Conservation (phyloP, 2,888 invertebrate species). For the Pecten maximus region DNA sequence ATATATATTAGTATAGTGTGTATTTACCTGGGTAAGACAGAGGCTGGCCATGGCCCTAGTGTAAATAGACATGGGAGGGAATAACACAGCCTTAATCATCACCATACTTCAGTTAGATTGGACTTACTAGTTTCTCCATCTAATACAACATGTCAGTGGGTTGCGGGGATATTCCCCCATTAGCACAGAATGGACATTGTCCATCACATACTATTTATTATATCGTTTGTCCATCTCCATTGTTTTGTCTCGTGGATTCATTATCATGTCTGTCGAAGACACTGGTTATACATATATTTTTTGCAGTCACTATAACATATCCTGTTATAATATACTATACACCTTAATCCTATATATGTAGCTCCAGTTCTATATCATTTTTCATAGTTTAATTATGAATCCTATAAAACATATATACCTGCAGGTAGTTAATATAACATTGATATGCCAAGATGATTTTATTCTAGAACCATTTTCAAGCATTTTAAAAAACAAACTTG, state of each 20-base stretch:
- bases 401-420: too few relatives aligned
- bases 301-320: too few relatives aligned
- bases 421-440: too few relatives aligned
- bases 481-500: too few relatives aligned
- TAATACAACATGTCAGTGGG: neutral
- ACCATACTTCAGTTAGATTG: neutral
- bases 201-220: neutral
- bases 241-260: neutral
- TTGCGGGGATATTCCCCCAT: neutral
- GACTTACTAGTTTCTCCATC: neutral
- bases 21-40: conserved; percentile 18
- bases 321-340: too few relatives aligned
- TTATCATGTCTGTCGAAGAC: neutral
- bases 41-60: neutral
- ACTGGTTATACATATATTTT: too few relatives aligned
- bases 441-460: too few relatives aligned
- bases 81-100: conserved; percentile 5
- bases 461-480: too few relatives aligned
- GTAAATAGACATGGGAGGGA: neutral
- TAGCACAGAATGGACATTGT: conserved; percentile 4
- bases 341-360: too few relatives aligned
- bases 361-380: too few relatives aligned
- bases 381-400: too few relatives aligned
- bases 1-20: neutral
- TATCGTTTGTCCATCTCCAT: neutral